These are phyloP conservation scores for Drosophila vallismaia DNA, from an alignment of 2,888 invertebrate species.

Conservation along the genomic window DNA sequence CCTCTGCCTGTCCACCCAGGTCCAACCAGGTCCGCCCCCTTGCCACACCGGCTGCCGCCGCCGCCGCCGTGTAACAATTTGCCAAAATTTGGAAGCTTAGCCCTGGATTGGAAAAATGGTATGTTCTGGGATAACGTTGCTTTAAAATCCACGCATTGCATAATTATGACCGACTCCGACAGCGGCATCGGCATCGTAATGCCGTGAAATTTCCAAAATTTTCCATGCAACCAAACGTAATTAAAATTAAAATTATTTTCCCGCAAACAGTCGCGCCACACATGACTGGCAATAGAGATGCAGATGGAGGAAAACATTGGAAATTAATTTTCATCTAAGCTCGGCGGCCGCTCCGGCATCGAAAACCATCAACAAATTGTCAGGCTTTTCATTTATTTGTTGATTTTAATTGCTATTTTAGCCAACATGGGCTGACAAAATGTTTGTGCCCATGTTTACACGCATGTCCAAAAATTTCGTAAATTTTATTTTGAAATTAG, in stretches of 20 bases:
- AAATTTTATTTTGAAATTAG: conserved; percentile 14
- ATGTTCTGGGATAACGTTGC: conserved; percentile 25
- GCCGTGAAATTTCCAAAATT: conserved; percentile 55
- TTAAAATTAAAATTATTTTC: conserved; percentile 78
- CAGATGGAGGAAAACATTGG: conserved; percentile 56
- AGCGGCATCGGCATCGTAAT: conserved; percentile 44
- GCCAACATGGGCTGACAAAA: conserved; percentile 29
- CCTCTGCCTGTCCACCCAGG: conserved; percentile 36
- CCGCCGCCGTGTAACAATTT: conserved; percentile 51
- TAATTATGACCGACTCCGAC: conserved; percentile 63
- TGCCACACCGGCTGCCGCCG: background rate
- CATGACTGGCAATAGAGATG: conserved; percentile 11
- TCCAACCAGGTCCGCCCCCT: background rate
- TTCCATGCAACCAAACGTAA: conserved; percentile 63
- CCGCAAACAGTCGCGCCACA: conserved; percentile 29
- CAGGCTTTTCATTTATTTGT: conserved; percentile 62
- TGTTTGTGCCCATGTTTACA: conserved; percentile 44
- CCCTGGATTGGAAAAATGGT: conserved; percentile 15
- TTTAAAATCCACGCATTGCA: conserved; percentile 60
- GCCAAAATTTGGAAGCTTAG: conserved; percentile 67
- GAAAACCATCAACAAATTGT: conserved; percentile 73
- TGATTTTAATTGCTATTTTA: conserved; percentile 58
- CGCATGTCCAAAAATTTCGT: conserved; percentile 16
- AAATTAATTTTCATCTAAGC: conserved; percentile 69
- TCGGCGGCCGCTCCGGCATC: conserved; percentile 29